Percentiles rank a stretch among this genome's conserved stretches.
Evolutionary conservation across 2,888 invertebrate genomes (phyloP).

Genomic region (Argyresthia goedartella): DNA sequence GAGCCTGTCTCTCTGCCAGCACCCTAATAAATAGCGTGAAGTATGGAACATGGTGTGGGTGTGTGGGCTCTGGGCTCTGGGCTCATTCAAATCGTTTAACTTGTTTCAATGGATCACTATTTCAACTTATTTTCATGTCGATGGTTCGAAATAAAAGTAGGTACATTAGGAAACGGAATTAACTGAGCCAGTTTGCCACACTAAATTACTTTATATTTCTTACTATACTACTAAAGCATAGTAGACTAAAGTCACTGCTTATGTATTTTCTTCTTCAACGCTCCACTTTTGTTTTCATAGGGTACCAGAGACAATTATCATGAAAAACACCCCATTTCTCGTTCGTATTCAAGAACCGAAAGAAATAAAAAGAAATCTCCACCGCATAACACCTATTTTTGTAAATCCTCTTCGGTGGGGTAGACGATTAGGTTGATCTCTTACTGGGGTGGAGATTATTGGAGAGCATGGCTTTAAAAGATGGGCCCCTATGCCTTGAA

Average conservation of each 20-base stretch:
- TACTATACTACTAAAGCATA: no score
- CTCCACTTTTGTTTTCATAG: not conserved
- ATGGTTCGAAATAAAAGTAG: no score
- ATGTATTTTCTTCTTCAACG: no score
- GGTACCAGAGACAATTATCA: not conserved
- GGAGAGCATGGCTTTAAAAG: conserved; percentile 28
- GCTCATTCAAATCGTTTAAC: no score
- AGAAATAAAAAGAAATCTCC: conserved; percentile 2
- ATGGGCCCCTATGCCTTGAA: conserved; percentile 36
- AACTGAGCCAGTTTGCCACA: no score
- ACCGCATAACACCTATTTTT: conserved; percentile 2
- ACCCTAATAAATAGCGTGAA: conserved; percentile 55
- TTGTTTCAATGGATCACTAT: no score
- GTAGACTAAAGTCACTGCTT: no score
- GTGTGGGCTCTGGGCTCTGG: no score
- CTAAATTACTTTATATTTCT: no score
- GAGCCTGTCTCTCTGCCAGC: conserved; percentile 38
- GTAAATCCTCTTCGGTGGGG: conserved; percentile 9
- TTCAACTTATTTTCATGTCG: no score
- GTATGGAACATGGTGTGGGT: conserved; percentile 47
- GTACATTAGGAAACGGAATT: no score
- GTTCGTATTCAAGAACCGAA: conserved; percentile 1
- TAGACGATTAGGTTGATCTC: conserved; percentile 32
- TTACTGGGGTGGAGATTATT: conserved; percentile 36
- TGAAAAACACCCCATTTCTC: not conserved